Conservation (phyloP, 1,140 invertebrate genomes). For the Paracyclopina nana region DNA sequence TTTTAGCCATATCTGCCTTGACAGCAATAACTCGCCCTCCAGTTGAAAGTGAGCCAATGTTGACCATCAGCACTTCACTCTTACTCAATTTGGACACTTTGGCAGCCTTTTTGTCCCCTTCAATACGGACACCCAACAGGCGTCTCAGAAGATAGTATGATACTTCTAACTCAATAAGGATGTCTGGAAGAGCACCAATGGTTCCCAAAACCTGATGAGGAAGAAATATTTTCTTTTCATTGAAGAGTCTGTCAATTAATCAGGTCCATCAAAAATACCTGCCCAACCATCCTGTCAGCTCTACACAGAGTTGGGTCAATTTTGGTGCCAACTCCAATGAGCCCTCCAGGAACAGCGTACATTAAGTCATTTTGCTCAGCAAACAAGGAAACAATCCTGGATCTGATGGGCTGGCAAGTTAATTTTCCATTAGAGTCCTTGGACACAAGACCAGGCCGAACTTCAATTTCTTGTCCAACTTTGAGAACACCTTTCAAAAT, state of each 20-base stretch:
- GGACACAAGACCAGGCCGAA: slow-evolving; percentile 76
- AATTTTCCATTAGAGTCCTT: slow-evolving; percentile 89
- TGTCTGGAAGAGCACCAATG: slow-evolving; percentile 83
- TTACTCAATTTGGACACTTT: slow-evolving; percentile 70
- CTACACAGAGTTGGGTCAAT: slow-evolving; percentile 95
- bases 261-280: too few species aligned
- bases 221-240: too few species aligned
- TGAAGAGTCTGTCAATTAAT: too few species aligned
- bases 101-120: slow-evolving; percentile 96
- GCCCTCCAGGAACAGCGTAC: slow-evolving; percentile 92
- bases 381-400: slow-evolving; percentile 89
- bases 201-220: slow-evolving; percentile 97
- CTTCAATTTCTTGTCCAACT: slow-evolving; percentile 71
- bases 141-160: slow-evolving; percentile 90
- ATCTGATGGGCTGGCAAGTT: slow-evolving; percentile 88
- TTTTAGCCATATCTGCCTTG: slow-evolving; percentile 92
- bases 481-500: slow-evolving; percentile 85
- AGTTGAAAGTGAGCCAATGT: slow-evolving; percentile 95
- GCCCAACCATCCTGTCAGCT: slow-evolving; percentile 92
- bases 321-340: slow-evolving; percentile 46
- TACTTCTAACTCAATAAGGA: slow-evolving; percentile 95
- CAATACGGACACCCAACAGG: slow-evolving; percentile 86
- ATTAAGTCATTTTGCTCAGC: slow-evolving; percentile 97
- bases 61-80: slow-evolving; percentile 82
- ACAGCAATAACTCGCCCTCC: slow-evolving; percentile 89